Base-by-base conservation (phyloP, 2,113 vertebrate genomes). In the Paedocypris sp. region DNA sequence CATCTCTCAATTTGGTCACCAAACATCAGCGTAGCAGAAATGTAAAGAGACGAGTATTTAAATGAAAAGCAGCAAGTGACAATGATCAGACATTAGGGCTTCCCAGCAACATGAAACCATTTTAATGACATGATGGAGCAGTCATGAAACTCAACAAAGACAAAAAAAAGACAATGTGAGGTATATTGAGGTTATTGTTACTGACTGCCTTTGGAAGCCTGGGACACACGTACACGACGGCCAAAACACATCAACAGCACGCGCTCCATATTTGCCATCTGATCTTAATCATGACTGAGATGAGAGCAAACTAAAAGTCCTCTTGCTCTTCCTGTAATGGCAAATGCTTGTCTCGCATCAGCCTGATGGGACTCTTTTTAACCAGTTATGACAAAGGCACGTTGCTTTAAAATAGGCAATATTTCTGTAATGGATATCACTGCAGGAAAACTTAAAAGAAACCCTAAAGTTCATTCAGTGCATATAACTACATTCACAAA, bases 401-500 rank as follows among this genome's bases (percentile, higher is more conserved):
- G 13, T 56, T 28, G 58, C 42, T 57, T 48, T 56, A 49, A 81
- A 80, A 78, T 77, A 84, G 84, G 81, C 82, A 84, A 79, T 78
- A 76, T 73, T 75, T 73, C 71, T 74, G 48, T 72, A 82, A 74
- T 77, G 68, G 60, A 80, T 77, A 77, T 80, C 75, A 80, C 77
- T 72, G 75, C 67, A 78, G 74, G 79, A 56, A 71, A 69, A 60
- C 57, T 51, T 3, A 54, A 46, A 67, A 71, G 22, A 39, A 70
- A 61, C 10, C n/a, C 61, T 31, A 35, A 52, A 60, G 64, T 67
- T 57, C 67, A 76, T 82, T 85, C 81, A 83, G 83, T 86, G 84
- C 82, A 82, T 83, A 68, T 77, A 81, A 82, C 81, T 85, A 87
- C 86, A 87, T 86, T 87, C 84, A 84, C 70, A 72, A 83, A 73